Evolutionary conservation across 35 echinoderm and acorn worm species (phyloP).

Genomic region (Apostichopus parvimensis): DNA sequence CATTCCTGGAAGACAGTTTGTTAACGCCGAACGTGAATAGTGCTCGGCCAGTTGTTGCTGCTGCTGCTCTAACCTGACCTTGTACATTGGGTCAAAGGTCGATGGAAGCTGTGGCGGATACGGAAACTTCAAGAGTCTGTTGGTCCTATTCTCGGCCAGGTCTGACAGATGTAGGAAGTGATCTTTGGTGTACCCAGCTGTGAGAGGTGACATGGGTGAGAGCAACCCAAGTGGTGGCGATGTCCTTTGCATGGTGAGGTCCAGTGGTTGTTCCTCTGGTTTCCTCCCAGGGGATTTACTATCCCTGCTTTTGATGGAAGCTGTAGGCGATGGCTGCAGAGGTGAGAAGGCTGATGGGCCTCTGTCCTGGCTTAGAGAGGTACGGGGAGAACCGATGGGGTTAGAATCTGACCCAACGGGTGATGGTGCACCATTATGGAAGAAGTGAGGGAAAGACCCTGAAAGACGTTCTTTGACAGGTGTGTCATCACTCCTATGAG

Average conservation of each 20-base stretch:
- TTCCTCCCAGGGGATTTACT: slow-evolving; percentile 10
- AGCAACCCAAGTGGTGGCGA: slow-evolving; percentile 18
- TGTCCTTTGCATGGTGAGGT: slow-evolving; percentile 72
- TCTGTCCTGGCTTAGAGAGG: not conserved
- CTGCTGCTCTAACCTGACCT: slow-evolving; percentile 54
- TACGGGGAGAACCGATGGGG: not conserved
- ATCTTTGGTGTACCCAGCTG: not conserved
- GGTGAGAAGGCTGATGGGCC: slow-evolving; percentile 44
- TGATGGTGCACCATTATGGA: not conserved
- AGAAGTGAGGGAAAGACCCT: not conserved
- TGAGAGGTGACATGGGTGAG: slow-evolving; percentile 25
- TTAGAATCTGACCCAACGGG: not conserved
- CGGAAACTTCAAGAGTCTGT: slow-evolving; percentile 23
- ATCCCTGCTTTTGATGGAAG: slow-evolving; percentile 30
- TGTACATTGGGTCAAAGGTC: slow-evolving; percentile 84
- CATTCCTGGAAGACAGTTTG: slow-evolving; percentile 26
- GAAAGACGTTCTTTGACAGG: not conserved
- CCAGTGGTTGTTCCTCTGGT: slow-evolving; percentile 69
- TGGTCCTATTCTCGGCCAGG: not conserved
- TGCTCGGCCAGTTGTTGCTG: slow-evolving; percentile 38
- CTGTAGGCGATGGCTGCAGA: slow-evolving; percentile 20
- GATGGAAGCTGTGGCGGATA: slow-evolving; percentile 16
- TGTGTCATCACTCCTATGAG: not conserved
- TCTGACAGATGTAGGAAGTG: not conserved
- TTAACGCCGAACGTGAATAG: slow-evolving; percentile 11